Evolutionary conservation across 2,797 vertebrate genomes (phyloP).

Genomic region (Sebastes miniatus): DNA sequence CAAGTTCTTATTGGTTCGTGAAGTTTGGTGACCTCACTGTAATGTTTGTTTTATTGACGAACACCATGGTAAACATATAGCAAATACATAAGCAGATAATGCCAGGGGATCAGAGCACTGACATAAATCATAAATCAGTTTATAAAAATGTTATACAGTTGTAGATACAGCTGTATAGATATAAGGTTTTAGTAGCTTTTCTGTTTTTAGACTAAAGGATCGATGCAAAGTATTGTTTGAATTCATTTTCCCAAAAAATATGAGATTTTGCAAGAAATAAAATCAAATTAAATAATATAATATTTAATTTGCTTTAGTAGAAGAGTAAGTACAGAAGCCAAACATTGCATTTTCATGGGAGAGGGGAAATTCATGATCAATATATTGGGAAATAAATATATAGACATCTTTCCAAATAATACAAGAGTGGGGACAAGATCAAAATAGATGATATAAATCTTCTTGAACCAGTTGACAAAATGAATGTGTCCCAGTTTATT

Average conservation of each 20-base stretch:
- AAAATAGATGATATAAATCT: too few relatives aligned
- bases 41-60: neutral
- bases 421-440: too few relatives aligned
- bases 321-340: neutral
- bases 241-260: neutral
- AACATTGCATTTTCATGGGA: neutral
- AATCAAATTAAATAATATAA: accelerated
- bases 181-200: neutral
- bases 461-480: neutral
- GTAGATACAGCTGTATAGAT: neutral
- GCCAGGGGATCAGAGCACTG: neutral
- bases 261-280: neutral
- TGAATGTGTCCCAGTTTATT: neutral
- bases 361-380: neutral
- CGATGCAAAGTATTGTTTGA: neutral
- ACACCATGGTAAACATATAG: neutral
- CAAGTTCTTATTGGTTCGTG: too few relatives aligned
- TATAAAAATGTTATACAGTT: neutral
- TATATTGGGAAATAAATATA: neutral
- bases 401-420: neutral
- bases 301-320: too few relatives aligned
- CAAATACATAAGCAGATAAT: neutral
- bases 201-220: neutral
- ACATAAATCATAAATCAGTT: neutral
- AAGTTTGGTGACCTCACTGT: too few relatives aligned